Conservation (phyloP, 2,113 vertebrate genomes). For the Aptenodytes forsteri region DNA sequence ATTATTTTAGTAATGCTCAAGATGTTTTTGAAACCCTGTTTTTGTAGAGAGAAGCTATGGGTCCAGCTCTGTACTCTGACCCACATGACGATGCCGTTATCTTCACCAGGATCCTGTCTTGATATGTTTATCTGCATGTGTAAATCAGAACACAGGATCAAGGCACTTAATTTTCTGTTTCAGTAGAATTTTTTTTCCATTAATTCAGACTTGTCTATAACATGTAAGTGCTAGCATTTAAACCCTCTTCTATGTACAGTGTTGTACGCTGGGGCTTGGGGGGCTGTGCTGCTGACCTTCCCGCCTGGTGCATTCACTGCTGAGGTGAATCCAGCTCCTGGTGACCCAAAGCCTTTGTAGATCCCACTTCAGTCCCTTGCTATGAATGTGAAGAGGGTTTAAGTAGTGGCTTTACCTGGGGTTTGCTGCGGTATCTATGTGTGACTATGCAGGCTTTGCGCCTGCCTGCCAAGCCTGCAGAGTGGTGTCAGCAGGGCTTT, state of each 20-base stretch:
- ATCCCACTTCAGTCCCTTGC: neutral
- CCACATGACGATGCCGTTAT: neutral
- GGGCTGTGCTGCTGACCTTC: neutral
- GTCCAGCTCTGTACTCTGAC: neutral
- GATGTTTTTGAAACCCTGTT: neutral
- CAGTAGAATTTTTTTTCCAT: neutral
- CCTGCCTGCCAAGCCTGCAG: neutral
- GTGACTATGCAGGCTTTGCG: neutral
- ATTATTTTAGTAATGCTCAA: neutral
- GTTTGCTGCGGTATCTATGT: neutral
- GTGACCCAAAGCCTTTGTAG: too few relatives aligned
- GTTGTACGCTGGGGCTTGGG: fast-evolving
- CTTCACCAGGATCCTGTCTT: neutral
- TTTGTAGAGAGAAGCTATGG: neutral
- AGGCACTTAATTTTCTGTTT: neutral
- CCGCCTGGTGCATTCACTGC: neutral
- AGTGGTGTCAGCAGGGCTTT: neutral
- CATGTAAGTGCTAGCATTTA: too few relatives aligned
- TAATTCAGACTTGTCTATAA: neutral
- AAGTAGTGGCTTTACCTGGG: neutral
- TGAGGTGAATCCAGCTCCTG: neutral
- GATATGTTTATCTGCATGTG: neutral
- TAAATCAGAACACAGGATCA: neutral
- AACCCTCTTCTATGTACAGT: neutral
- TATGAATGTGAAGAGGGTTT: neutral